Evolutionary conservation across 1,140 invertebrate species (phyloP), one percentile per base, ranked within the genome.

Genomic region (Danaus plexippus): DNA sequence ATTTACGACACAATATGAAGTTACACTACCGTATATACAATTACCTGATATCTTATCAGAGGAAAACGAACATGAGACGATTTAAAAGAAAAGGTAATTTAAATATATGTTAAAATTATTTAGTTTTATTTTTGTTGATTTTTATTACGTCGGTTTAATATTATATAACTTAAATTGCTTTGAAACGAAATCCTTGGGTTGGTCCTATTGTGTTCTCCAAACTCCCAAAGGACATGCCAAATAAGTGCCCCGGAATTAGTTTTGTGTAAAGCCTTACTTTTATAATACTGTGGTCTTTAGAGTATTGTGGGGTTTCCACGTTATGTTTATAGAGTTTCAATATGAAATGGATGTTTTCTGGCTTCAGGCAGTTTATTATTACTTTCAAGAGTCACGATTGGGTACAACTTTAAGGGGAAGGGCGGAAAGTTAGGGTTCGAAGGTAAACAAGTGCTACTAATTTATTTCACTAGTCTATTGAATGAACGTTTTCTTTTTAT

Each of bases 351-450:
- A 82, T 80, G 79, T 86, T 85, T 83, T 84, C 73, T 81, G 80
- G 80, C 83, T 86, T 81, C 80, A 76, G 81, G 83, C 80, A 72
- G 81, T 86, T 82, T 86, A 81, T 83, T 84, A 86, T 86, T 86
- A 83, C 80, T 84, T 80, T 77, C 73, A 70, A 78, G 73, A 75
- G 72, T 63, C 66, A 68, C 63, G 66, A 75, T 69, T 59, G 65
- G 58, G 52, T 62, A 49, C 51, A 65, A 65, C 66, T 63, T 59
- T 61, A 67, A 66, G 67, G 75, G 75, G 57, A 32, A 64, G 73
- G 70, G 64, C 47, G 54, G 54, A 53, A 59, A 56, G 56, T 67
- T 73, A 70, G 80, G 83, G 78, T 76, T 59, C 60, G 63, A 75
- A 76, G 63, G 80, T 75, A 84, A 85, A 84, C 77, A 85, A 85